Evolutionary conservation across 1,140 invertebrate species (phyloP).

Genomic region (Drosophila ficusphila): DNA sequence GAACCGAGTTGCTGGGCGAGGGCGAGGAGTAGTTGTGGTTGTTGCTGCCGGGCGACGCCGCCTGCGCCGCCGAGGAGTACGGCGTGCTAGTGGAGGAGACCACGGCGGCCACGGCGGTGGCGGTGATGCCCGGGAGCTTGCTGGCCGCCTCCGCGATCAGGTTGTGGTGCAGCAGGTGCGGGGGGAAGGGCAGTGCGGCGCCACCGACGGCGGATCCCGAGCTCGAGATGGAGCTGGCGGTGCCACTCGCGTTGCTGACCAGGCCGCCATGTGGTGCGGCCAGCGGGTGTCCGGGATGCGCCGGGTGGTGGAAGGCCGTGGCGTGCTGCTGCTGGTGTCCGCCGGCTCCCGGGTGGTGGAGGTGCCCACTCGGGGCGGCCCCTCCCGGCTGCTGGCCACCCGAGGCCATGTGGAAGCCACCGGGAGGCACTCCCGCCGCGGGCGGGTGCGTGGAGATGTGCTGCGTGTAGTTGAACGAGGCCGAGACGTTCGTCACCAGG

Average conservation of each 20-base stretch:
- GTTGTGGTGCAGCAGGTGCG: slow-evolving; percentile 86
- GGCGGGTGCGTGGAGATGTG: slow-evolving; percentile 82
- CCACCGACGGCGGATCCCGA: slow-evolving; percentile 14
- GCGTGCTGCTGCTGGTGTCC: slow-evolving; percentile 39
- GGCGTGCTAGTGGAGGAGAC: slow-evolving; percentile 57
- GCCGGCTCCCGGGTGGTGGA: slow-evolving; percentile 4
- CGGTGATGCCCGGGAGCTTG: slow-evolving; percentile 72
- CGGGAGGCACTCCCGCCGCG: slow-evolving; percentile 19
- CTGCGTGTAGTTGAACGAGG: slow-evolving; percentile 82
- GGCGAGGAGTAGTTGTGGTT: slow-evolving; percentile 76
- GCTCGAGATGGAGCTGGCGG: slow-evolving; percentile 19
- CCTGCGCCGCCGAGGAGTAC: slow-evolving; percentile 26
- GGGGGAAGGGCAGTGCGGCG: slow-evolving; percentile 86
- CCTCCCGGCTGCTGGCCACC: slow-evolving; percentile 44
- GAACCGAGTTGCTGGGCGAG: slow-evolving; percentile 80
- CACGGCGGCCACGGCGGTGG: slow-evolving; percentile 66
- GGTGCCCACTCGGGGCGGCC: not conserved
- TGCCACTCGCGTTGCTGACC: slow-evolving; percentile 57
- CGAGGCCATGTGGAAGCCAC: slow-evolving; percentile 72
- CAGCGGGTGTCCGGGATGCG: slow-evolving; percentile 42
- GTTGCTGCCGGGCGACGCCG: slow-evolving; percentile 11
- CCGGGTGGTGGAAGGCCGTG: slow-evolving; percentile 65
- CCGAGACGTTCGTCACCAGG: slow-evolving; percentile 80
- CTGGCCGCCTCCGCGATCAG: slow-evolving; percentile 79
- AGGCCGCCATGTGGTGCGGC: slow-evolving; percentile 42